Conservation (phyloP, 2,888 invertebrate genomes). For the Amaurobius ferox region DNA sequence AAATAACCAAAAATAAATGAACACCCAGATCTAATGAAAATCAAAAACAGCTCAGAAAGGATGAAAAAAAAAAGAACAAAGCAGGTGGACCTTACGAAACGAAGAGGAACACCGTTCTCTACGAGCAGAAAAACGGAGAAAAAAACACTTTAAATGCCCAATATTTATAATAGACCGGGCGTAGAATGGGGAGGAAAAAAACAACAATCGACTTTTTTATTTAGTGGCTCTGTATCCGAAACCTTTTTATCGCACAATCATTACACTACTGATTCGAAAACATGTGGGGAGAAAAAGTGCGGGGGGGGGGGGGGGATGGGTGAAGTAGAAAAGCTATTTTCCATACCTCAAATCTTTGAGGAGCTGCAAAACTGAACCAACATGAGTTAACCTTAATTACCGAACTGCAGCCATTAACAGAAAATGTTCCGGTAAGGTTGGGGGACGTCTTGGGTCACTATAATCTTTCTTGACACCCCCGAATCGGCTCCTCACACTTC, state of each 20-base stretch:
- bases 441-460: slow-evolving; percentile 29
- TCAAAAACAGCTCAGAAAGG: slow-evolving; percentile 34
- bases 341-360: slow-evolving; percentile 23
- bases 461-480: slow-evolving; percentile 26
- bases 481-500: not conserved
- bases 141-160: slow-evolving; percentile 49
- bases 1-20: slow-evolving; percentile 58
- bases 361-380: slow-evolving; percentile 32
- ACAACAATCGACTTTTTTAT: slow-evolving; percentile 43
- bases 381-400: slow-evolving; percentile 61
- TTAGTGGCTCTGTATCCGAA: slow-evolving; percentile 37
- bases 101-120: slow-evolving; percentile 22
- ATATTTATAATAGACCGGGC: slow-evolving; percentile 64
- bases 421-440: slow-evolving; percentile 30
- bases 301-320: slow-evolving; percentile 17
- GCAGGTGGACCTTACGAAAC: slow-evolving; percentile 57
- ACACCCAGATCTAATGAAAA: slow-evolving; percentile 62
- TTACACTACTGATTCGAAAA: slow-evolving; percentile 36
- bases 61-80: slow-evolving; percentile 10
- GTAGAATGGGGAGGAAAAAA: slow-evolving; percentile 22
- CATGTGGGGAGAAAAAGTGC: slow-evolving; percentile 18
- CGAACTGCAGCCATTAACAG: slow-evolving; percentile 60
- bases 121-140: slow-evolving; percentile 9
- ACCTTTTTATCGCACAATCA: slow-evolving; percentile 66
- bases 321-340: slow-evolving; percentile 58